Percentiles rank a stretch among this genome's conserved stretches.
Evolutionary conservation across 2,888 invertebrate species (phyloP).

Genomic region (Aspidiotus rigidus): DNA sequence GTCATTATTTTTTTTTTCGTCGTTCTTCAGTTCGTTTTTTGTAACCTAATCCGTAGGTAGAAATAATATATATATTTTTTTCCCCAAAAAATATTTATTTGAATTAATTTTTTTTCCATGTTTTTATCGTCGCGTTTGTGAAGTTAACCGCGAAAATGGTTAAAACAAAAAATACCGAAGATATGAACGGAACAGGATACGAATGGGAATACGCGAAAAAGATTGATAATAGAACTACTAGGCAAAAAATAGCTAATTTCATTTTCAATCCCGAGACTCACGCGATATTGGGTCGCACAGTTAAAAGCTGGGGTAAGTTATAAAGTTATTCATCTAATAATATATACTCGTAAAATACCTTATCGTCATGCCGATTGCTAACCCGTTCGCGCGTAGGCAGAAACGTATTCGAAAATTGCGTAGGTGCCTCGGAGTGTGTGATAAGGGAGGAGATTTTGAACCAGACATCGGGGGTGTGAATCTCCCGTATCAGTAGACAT

Average conservation of each 20-base stretch:
- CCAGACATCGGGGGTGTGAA: no score
- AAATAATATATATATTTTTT: background rate
- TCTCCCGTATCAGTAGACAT: no score
- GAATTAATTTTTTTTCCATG: background rate
- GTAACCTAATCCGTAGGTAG: background rate
- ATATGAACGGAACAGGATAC: slow-evolving; percentile 38
- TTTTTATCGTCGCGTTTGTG: background rate
- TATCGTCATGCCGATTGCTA: no score
- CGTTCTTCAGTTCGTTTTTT: background rate
- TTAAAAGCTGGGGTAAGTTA: slow-evolving; percentile 49
- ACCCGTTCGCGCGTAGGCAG: no score
- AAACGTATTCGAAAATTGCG: no score
- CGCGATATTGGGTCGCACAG: slow-evolving; percentile 47
- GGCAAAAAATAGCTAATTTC: slow-evolving; percentile 41
- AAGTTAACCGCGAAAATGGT: background rate
- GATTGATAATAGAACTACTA: slow-evolving; percentile 38
- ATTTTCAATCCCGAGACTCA: slow-evolving; percentile 47
- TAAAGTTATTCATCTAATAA: no score
- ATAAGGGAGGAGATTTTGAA: no score
- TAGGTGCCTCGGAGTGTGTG: no score
- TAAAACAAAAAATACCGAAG: slow-evolving; percentile 28
- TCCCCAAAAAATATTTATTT: background rate
- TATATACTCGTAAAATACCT: no score
- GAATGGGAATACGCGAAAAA: slow-evolving; percentile 39
- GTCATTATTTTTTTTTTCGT: slow-evolving; percentile 1